Evolutionary conservation across 2,797 vertebrate species (phyloP), one percentile per base, ranked within the genome.

Genomic region (Poecile montanus): DNA sequence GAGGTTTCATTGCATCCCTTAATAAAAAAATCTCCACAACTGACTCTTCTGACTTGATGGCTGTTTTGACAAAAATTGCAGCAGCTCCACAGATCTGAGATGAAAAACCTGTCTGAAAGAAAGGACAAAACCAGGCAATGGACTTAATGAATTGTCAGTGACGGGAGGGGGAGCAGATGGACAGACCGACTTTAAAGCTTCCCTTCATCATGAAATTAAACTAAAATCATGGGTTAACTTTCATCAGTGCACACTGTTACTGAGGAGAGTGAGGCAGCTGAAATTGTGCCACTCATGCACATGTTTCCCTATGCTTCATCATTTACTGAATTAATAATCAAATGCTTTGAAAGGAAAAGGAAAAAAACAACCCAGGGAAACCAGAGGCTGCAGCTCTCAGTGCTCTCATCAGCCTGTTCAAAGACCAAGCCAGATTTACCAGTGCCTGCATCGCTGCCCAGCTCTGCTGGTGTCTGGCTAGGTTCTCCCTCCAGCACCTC

Each of bases 371-470:
- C 7, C 7, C 62, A 26, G 45, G 47, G 48, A 81, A 92, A 89
- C 23, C 0, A 0, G 53, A 82, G 72, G 44, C 2, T 89, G 70
- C 66, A 95, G 88, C 50, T 77, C 17, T 1, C 14, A 36, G 51
- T 44, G 32, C 9, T 87, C 86, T 76, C 65, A 34, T 42, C 86
- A 93, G 67, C 38, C 63, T 67, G 38, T 34, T 87, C 80, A 76
- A 38, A 87, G 71, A 13, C 44, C 45, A 76, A 63, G 83, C 56
- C 84, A 88, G 79, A 77, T 85, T 68, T 36, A 88, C 68, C 75
- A 77, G 57, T 1, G 16, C 61, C 63, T 61, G 20, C 3, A 1
- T 7, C 0, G 0, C 80, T 79, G 81, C 78, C 51, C 0, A 0
- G 16, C 44, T 75, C 13, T 3, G 16, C 17, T 27, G 70, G 62